Base-by-base conservation (phyloP, 2,888 invertebrate species). In the Elysia crispata region DNA sequence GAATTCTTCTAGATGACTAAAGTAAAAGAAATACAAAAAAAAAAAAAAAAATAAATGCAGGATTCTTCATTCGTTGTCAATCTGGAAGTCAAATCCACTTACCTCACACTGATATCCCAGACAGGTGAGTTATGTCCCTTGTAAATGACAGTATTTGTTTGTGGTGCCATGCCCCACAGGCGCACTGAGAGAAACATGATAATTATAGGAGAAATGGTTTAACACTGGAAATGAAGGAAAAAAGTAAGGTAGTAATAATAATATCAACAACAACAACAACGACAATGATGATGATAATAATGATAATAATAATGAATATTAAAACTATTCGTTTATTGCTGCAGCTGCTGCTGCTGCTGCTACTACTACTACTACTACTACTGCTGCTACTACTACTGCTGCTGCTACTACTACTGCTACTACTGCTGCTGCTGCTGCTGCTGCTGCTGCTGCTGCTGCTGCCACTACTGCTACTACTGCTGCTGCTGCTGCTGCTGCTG, bases 111-210 rank as follows among this genome's bases (percentile, higher is more conserved):
- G 91, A 97, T 94, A 91, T 96, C 96, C 96, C 97, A 98, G 85
- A 98, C 95, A 0, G 97, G 96, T 89, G 96, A 96, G 89, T 95
- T 95, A 92, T 98, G 98, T 49, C 97, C 98, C 87, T 95, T 94
- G 84, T 97, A 99, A 78, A 96, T 96, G 8, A 97, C 98, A 64
- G 98, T 94, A 91, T 98, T 98, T 0, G 96, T 96, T 96, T 98
- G 98, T 49, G 97, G 96, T 86, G 97, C 96, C 72, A 99, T 93
- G 60, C 98, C 98, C 99, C 99, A 99, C 76, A 99, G 93, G 33
- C 99, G 94, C 69, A 98, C 93, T 92, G 89, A 79, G 90, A 89
- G 13, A 83, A 86, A 54, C 79, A 41, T 6, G 41, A 6, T 41
- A 11, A 41, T 41, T 41, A 41, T 41, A 41, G 41, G 41, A 41